These are phyloP conservation scores for Syrrhaptes paradoxus DNA, from an alignment of 2,113 vertebrate species.

Conservation along the genomic window DNA sequence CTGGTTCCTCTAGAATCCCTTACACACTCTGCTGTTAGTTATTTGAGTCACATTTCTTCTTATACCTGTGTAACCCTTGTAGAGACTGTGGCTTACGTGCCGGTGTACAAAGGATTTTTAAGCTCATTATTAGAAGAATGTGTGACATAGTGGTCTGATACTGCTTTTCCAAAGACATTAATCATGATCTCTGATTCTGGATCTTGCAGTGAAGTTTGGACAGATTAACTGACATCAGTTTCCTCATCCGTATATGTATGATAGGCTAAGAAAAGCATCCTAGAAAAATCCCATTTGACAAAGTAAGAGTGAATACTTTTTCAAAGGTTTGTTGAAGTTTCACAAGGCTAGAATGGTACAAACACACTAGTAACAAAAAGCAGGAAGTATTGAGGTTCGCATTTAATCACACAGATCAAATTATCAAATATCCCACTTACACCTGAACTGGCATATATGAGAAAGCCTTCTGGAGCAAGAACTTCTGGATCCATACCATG, in stretches of 20 bases:
- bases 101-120: not conserved
- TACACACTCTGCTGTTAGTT: not conserved
- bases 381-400: not conserved
- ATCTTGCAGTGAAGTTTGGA: not conserved
- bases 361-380: not conserved
- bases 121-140: not conserved
- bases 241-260: not conserved
- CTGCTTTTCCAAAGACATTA: not conserved
- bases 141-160: not conserved
- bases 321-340: not conserved
- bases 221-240: not conserved
- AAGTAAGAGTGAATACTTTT: not conserved
- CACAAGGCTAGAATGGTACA: not conserved
- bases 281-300: not conserved
- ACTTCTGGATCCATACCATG: not conserved
- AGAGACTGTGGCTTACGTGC: not conserved
- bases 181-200: not conserved
- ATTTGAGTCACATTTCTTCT: not conserved
- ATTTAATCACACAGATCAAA: not conserved
- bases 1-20: not conserved
- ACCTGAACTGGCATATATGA: not conserved
- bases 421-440: not conserved
- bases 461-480: not conserved
- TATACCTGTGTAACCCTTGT: not conserved
- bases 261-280: not conserved